Conservation (phyloP, 1,140 invertebrate genomes). For the Drosophila sucinea region DNA sequence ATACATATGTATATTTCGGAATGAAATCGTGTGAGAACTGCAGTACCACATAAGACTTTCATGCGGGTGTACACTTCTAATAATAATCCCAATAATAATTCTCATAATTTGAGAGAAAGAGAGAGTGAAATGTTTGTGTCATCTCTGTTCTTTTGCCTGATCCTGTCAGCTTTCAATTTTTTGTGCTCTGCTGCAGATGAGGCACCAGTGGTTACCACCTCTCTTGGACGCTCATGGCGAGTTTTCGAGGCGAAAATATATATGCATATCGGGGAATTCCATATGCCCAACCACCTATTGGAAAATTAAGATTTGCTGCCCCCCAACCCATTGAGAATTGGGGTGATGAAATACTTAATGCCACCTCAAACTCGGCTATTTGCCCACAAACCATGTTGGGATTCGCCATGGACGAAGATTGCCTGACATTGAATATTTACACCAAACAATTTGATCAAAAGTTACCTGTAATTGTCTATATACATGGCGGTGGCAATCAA, state of each 20-base stretch:
- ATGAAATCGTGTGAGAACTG: constrained; percentile 51
- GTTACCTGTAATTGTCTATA: constrained; percentile 88
- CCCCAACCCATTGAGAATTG: constrained; percentile 84
- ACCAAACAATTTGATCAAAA: constrained; percentile 82
- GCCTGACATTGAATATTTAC: constrained; percentile 89
- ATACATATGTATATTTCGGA: constrained; percentile 24
- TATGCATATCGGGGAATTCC: constrained; percentile 87
- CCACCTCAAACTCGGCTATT: constrained; percentile 83
- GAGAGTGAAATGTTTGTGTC: neutral
- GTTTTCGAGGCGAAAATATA: too few species aligned
- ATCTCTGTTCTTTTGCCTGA: too few species aligned
- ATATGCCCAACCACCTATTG: constrained; percentile 87
- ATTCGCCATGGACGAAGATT: constrained; percentile 87
- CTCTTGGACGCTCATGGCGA: too few species aligned
- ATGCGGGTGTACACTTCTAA: constrained; percentile 55
- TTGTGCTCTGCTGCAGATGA: too few species aligned
- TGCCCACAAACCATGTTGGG: constrained; percentile 80
- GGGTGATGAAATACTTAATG: constrained; percentile 60
- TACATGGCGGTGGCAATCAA: constrained; percentile 88
- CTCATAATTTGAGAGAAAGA: neutral
- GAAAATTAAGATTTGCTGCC: constrained; percentile 85
- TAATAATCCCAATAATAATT: constrained; percentile 11
- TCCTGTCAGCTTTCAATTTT: too few species aligned
- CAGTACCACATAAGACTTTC: constrained; percentile 30
- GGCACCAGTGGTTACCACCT: too few species aligned